These are phyloP conservation scores for Ovibos moschatus DNA, from an alignment of 2,113 vertebrate species.

Conservation along the genomic window DNA sequence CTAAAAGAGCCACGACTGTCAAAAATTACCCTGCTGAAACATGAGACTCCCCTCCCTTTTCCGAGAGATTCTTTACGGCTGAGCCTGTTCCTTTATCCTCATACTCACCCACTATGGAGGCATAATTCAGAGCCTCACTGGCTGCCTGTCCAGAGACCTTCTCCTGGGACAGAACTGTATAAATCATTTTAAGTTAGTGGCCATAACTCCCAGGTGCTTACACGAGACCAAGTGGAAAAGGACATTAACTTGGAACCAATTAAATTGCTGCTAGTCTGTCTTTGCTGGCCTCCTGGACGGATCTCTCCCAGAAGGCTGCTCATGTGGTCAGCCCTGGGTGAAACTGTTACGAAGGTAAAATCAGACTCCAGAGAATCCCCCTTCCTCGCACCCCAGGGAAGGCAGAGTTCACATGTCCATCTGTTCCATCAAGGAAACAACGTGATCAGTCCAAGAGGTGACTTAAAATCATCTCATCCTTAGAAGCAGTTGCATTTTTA, in stretches of 20 bases:
- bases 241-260: slow-evolving; percentile 39
- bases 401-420: neutral
- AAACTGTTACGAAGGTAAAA: neutral
- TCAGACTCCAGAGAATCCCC: neutral
- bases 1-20: neutral
- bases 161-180: slow-evolving; percentile 54
- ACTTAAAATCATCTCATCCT: neutral
- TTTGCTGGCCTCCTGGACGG: neutral
- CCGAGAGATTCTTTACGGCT: neutral
- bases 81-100: neutral
- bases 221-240: slow-evolving; percentile 47
- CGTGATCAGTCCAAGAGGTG: neutral
- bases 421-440: neutral
- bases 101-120: neutral
- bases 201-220: slow-evolving; percentile 32
- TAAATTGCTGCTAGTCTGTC: slow-evolving; percentile 4
- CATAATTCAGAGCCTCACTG: slow-evolving; percentile 17
- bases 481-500: neutral
- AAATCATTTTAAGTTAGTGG: slow-evolving; percentile 45
- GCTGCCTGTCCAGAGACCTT: slow-evolving; percentile 25
- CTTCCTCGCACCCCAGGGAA: neutral
- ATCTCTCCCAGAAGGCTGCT: slow-evolving; percentile 6
- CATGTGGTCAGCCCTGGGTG: neutral
- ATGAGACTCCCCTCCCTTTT: neutral
- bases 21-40: slow-evolving; percentile 35